phyloP scores from a whole-genome alignment of 2,113 vertebrate species.

The Piaya cayana region DNA sequence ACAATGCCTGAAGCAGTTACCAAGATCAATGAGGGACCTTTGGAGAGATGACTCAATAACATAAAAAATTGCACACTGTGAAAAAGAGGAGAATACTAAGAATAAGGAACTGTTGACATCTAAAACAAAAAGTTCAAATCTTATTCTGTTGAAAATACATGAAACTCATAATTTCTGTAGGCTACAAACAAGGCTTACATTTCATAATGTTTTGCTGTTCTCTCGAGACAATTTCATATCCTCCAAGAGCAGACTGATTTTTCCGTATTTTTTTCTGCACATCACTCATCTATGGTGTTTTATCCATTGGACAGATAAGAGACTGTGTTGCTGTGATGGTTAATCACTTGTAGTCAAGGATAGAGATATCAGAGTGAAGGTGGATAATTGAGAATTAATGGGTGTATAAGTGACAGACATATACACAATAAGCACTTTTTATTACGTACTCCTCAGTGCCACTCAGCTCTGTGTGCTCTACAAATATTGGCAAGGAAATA shows the following conservation, averaged over 20 bases:
- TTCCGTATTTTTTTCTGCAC: not conserved
- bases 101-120: not conserved
- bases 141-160: not conserved
- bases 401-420: not conserved
- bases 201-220: not conserved
- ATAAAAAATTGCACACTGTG: not conserved
- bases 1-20: not conserved
- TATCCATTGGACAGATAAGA: not conserved
- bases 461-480: constrained; percentile 24
- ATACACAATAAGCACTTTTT: constrained; percentile 10
- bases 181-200: not conserved
- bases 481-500: constrained; percentile 45
- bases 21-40: not conserved
- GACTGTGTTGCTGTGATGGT: not conserved
- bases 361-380: not conserved
- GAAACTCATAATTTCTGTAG: not conserved
- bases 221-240: not conserved
- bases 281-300: not conserved
- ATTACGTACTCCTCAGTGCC: not conserved
- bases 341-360: not conserved
- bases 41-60: not conserved
- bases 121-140: not conserved
- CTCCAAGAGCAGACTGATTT: not conserved
- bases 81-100: not conserved
- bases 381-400: not conserved